These are phyloP conservation scores for Pelagia noctiluca DNA, from an alignment of 30 jellyfish, hydroid and myxozoan species.

Conservation along the genomic window DNA sequence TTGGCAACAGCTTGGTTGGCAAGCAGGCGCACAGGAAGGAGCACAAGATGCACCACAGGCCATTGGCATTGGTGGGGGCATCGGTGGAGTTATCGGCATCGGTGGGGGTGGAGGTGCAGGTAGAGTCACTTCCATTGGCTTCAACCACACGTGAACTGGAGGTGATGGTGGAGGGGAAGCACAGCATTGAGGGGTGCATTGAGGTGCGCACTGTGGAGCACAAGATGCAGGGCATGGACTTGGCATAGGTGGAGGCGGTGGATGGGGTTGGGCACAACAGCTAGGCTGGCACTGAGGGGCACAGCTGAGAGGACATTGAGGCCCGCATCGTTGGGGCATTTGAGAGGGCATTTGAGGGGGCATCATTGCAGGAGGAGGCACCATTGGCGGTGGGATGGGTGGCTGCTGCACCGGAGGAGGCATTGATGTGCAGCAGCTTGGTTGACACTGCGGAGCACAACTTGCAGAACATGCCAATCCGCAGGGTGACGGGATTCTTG, in stretches of 20 bases:
- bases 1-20: slow-evolving; percentile 54
- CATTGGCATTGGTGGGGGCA: not conserved
- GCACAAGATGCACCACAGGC: slow-evolving; percentile 46
- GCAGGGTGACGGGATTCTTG: slow-evolving; percentile 71
- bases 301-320: slow-evolving; percentile 52
- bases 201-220: slow-evolving; percentile 56
- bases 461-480: slow-evolving; percentile 75
- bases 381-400: slow-evolving; percentile 27
- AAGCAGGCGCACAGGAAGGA: slow-evolving; percentile 47
- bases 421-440: slow-evolving; percentile 73
- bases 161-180: slow-evolving; percentile 57
- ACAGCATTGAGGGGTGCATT: slow-evolving; percentile 58
- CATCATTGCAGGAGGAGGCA: slow-evolving; percentile 6
- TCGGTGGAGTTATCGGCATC: not conserved
- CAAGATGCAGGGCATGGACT: slow-evolving; percentile 43
- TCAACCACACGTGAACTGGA: slow-evolving; percentile 21
- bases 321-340: slow-evolving; percentile 41
- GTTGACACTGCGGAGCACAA: slow-evolving; percentile 84
- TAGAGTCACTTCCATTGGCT: too few relatives aligned
- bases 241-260: slow-evolving; percentile 47
- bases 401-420: slow-evolving; percentile 75
- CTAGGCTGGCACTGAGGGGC: slow-evolving; percentile 22
- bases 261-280: slow-evolving; percentile 33
- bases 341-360: slow-evolving; percentile 50
- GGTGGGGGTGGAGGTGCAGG: slow-evolving; percentile 24